These are phyloP conservation scores for Nerophis lumbriciformis DNA, from an alignment of 2,113 vertebrate genomes.

Conservation along the genomic window DNA sequence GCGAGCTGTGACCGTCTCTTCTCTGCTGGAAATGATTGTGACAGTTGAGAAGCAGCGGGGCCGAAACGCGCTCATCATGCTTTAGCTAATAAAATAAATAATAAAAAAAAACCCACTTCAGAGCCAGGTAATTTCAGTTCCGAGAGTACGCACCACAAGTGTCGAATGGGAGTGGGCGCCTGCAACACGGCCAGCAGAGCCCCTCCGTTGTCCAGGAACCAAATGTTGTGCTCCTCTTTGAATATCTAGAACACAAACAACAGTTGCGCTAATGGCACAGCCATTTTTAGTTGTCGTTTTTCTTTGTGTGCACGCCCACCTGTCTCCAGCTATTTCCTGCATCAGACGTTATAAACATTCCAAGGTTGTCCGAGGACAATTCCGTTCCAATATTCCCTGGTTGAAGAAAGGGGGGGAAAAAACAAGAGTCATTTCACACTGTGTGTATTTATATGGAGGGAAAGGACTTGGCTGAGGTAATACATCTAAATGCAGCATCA, in stretches of 20 bases:
- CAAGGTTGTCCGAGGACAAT: conserved; percentile 83
- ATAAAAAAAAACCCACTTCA: conserved; percentile 38
- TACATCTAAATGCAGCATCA: conserved; percentile 23
- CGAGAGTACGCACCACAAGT: conserved; percentile 80
- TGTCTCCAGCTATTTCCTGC: conserved; percentile 95
- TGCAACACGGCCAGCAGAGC: conserved; percentile 88
- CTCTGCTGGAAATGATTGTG: conserved; percentile 48
- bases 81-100: conserved; percentile 2
- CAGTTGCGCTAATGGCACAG: conserved; percentile 5
- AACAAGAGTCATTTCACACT: conserved; percentile 30
- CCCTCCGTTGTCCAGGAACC: conserved; percentile 94
- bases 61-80: conserved; percentile 43
- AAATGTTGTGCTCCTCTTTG: conserved; percentile 89
- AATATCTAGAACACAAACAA: conserved; percentile 76
- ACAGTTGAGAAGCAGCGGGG: conserved; percentile 47
- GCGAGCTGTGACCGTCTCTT: conserved; percentile 54
- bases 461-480: conserved; percentile 21
- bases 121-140: conserved; percentile 31
- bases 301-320: conserved; percentile 62
- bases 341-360: conserved; percentile 90
- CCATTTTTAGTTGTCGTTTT: conserved; percentile 3
- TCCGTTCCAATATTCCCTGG: conserved; percentile 87
- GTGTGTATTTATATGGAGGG: conserved; percentile 36
- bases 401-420: not conserved
- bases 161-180: conserved; percentile 78